These are phyloP conservation scores for Amblyjoppa proteus DNA, from an alignment of 2,888 invertebrate species.

Conservation along the genomic window DNA sequence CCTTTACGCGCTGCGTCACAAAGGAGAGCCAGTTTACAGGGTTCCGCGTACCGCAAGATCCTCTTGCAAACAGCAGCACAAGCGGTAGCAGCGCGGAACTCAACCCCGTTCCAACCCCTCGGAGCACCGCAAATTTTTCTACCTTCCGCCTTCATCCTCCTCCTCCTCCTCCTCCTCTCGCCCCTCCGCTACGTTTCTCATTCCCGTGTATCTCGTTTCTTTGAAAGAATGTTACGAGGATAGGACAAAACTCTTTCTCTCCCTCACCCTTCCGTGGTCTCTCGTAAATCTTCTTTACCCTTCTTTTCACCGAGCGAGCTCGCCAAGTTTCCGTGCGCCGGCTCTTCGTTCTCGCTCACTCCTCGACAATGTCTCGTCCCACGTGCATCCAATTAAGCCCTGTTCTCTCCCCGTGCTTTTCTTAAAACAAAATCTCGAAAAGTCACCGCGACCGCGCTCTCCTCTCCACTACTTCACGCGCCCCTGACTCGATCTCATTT, in stretches of 20 bases:
- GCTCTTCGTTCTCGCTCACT: slow-evolving; percentile 25
- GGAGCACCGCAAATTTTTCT: slow-evolving; percentile 20
- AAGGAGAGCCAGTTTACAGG: slow-evolving; percentile 77
- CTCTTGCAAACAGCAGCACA: slow-evolving; percentile 60
- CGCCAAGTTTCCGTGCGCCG: slow-evolving; percentile 5
- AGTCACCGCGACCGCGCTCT: slow-evolving; percentile 57
- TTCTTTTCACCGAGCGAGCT: slow-evolving; percentile 49
- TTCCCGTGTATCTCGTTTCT: slow-evolving; percentile 64
- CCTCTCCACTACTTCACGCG: slow-evolving; percentile 69
- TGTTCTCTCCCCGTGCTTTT: slow-evolving; percentile 62
- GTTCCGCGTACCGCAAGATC: slow-evolving; percentile 57
- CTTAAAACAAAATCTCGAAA: slow-evolving; percentile 67
- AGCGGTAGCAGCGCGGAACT: slow-evolving; percentile 49
- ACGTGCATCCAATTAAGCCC: slow-evolving; percentile 72
- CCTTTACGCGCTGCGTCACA: slow-evolving; percentile 80
- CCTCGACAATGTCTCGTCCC: slow-evolving; percentile 62
- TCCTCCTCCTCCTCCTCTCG: slow-evolving; percentile 25
- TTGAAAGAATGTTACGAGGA: slow-evolving; percentile 67
- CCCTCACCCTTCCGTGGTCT: slow-evolving; percentile 16
- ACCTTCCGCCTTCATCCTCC: slow-evolving; percentile 11
- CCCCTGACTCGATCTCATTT: slow-evolving; percentile 69
- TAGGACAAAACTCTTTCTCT: slow-evolving; percentile 63
- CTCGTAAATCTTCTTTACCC: slow-evolving; percentile 49
- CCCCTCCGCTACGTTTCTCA: slow-evolving; percentile 46
- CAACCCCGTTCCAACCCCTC: slow-evolving; percentile 59